Evolutionary conservation across 2,113 vertebrate genomes (phyloP).

Genomic region (Eretmochelys imbricata): DNA sequence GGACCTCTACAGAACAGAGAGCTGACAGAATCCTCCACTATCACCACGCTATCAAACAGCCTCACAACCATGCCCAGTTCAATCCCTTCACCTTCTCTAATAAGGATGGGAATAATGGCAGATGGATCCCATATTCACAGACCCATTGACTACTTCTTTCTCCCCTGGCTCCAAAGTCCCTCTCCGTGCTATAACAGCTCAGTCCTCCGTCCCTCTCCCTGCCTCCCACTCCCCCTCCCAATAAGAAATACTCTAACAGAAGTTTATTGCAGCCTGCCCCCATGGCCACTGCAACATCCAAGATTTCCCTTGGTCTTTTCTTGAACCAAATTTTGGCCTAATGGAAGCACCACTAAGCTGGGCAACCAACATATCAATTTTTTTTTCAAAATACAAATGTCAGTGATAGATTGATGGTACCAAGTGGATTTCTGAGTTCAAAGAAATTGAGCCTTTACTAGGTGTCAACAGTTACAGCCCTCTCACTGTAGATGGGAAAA

Average conservation of each 20-base stretch:
- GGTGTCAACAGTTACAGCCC: not conserved
- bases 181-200: not conserved
- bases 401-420: not conserved
- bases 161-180: not conserved
- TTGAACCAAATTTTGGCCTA: not conserved
- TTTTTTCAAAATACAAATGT: not conserved
- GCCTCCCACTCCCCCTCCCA: no score
- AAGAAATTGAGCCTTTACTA: not conserved
- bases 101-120: not conserved
- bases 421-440: not conserved
- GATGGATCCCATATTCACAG: not conserved
- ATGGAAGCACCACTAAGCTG: not conserved
- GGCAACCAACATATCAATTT: not conserved
- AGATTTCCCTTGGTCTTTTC: not conserved
- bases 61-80: not conserved
- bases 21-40: not conserved
- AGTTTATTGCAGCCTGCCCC: not conserved
- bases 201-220: not conserved
- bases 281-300: not conserved
- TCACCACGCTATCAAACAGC: not conserved
- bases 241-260: not conserved
- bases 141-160: not conserved
- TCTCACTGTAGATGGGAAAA: not conserved
- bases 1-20: not conserved
- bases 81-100: not conserved